Evolutionary conservation across 2,888 invertebrate species (phyloP), one percentile per base, ranked within the genome.

Genomic region (Stegana nigrithorax): DNA sequence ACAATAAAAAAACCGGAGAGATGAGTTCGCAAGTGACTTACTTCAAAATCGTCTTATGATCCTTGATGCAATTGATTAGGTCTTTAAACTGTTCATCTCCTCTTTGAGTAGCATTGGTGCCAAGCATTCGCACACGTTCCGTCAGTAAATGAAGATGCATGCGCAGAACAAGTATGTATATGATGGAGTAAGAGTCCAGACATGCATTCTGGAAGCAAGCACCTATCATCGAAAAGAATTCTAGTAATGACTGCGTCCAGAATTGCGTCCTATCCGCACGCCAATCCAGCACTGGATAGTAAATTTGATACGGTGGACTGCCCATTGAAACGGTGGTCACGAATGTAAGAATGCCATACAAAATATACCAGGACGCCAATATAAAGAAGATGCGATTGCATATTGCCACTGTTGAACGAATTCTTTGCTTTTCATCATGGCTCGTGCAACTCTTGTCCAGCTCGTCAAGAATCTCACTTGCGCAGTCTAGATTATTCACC

Each of bases 231-330:
- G 69, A 67, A 27, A 75, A 63, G 8, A 69, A 75, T 44, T 82
- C 81, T 2, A 80, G n/a, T 0, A 61, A 32, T 3, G 72, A 62
- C 47, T 79, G 75, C 3, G 80, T 26, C 39, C 61, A 67, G 25
- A 73, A 72, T 2, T 72, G 68, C 39, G 55, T 36, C 0, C 42
- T 14, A 7, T 70, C 67, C 6, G 68, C 68, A 0, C 63, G 69
- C 82, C 81, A 82, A 32, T 82, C 68, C 44, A 81, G 17, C 29
- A 66, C 58, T 1, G 81, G 81, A 62, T 77, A 77, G 47, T 72
- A 81, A 55, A 73, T 65, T 58, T 79, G 78, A 61, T 74, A 81
- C 0, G 73, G 74, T 0, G 82, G 81, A 4, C 65, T 62, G 0
- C 78, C 79, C 26, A 63, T 68, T 0, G 62, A 5, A 3, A 73